Evolutionary conservation across 1,140 invertebrate species (phyloP).

Genomic region (Polypedilum pembai): DNA sequence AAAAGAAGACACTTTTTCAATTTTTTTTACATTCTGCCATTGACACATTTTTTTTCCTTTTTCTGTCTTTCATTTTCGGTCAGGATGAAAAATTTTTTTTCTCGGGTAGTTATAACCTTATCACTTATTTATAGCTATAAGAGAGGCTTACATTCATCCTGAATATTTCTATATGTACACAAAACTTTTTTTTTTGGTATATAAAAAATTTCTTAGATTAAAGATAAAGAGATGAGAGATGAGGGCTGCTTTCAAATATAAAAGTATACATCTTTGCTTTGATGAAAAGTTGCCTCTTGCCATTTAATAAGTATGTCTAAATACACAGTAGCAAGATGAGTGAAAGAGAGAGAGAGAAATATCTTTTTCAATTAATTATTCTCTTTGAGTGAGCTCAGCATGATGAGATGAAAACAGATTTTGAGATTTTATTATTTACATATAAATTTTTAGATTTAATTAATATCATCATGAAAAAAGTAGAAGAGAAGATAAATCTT

Average conservation of each 20-base stretch:
- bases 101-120: conserved; percentile 8
- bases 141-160: neutral
- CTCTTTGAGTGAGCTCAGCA: neutral
- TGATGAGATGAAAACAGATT: neutral
- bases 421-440: neutral
- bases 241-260: no score
- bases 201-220: no score
- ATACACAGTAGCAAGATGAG: neutral
- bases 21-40: neutral
- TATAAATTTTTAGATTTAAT: conserved; percentile 9
- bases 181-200: neutral
- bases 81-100: neutral
- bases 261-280: neutral
- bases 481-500: no score
- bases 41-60: neutral
- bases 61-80: neutral
- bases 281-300: neutral
- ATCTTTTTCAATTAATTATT: conserved; percentile 19
- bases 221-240: no score
- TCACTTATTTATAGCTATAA: neutral
- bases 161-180: neutral
- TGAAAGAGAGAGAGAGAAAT: neutral
- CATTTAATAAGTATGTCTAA: neutral
- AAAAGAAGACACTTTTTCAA: no score
- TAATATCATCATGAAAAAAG: neutral